A percentile compares a stretch with the other conserved stretches of the same genome.
Evolutionary conservation across 2,888 invertebrate genomes (phyloP).

Genomic region (Synanthedon andrenaeformis): DNA sequence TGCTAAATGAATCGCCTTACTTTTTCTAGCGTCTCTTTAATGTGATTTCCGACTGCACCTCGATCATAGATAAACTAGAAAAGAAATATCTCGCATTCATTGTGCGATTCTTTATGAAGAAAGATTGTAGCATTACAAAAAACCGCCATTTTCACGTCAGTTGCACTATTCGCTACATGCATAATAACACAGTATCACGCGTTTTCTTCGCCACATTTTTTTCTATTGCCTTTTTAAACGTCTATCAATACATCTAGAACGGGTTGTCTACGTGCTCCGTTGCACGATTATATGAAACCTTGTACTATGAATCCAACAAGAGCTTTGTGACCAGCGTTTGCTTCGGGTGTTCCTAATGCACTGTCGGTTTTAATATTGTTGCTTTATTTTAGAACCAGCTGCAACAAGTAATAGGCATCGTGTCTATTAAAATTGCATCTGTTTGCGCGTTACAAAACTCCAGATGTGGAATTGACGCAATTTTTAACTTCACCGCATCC

Average conservation of each 20-base stretch:
- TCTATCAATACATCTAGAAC: constrained; percentile 34
- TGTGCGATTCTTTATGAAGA: neutral
- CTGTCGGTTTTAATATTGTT: constrained; percentile 1
- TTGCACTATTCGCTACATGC: constrained; percentile 1
- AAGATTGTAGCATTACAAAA: neutral
- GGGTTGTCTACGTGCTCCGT: constrained; percentile 34
- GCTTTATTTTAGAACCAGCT: neutral
- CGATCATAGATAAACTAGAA: neutral
- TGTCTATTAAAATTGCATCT: neutral
- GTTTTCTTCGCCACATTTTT: constrained; percentile 22
- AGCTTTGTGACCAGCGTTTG: neutral
- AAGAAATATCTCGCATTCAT: neutral
- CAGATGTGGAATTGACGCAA: neutral
- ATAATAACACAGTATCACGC: constrained; percentile 21
- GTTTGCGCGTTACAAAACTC: neutral
- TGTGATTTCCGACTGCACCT: no score
- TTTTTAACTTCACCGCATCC: neutral
- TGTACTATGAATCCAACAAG: neutral
- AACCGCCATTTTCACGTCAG: neutral
- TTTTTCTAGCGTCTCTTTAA: no score
- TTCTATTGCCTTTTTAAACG: constrained; percentile 26
- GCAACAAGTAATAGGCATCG: neutral
- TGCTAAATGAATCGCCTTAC: neutral
- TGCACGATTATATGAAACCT: constrained; percentile 19
- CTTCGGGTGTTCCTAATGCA: constrained; percentile 1